These are phyloP conservation scores for Antheraea yamamai DNA, from an alignment of 2,888 invertebrate species.

Conservation along the genomic window DNA sequence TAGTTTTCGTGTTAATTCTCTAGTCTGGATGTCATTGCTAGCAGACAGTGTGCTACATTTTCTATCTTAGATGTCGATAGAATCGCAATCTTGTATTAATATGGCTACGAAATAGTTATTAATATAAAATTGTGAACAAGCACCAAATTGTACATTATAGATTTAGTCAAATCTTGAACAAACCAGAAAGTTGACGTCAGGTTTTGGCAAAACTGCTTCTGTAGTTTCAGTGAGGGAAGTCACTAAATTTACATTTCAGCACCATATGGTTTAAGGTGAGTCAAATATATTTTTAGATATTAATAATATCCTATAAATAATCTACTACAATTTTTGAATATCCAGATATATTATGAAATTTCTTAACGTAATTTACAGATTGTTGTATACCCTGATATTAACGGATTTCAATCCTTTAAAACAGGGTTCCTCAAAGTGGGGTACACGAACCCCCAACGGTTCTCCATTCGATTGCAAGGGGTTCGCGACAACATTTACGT, in stretches of 20 bases:
- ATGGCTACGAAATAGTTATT: not conserved
- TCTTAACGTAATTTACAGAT: not conserved
- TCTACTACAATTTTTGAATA: not conserved
- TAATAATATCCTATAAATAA: not conserved
- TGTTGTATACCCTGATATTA: not conserved
- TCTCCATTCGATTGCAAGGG: too few species aligned
- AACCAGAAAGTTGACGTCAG: too few species aligned
- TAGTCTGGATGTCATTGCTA: not conserved
- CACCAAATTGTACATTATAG: not conserved
- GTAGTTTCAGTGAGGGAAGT: constrained; percentile 26
- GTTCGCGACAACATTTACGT: too few species aligned
- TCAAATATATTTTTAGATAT: constrained; percentile 1
- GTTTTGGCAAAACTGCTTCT: not conserved
- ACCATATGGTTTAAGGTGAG: not conserved
- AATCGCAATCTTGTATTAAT: not conserved
- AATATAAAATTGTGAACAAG: constrained; percentile 1
- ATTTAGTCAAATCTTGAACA: not conserved
- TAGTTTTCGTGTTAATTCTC: not conserved
- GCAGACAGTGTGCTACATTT: not conserved
- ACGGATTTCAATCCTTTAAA: not conserved
- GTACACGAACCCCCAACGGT: too few species aligned
- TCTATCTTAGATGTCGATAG: not conserved
- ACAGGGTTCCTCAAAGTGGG: too few species aligned
- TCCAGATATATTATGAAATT: not conserved
- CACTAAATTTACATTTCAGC: constrained; percentile 4